A percentile compares a stretch with the other conserved stretches of the same genome.
Conservation (phyloP, 1,140 invertebrate species). For the Penaeus indicus region DNA sequence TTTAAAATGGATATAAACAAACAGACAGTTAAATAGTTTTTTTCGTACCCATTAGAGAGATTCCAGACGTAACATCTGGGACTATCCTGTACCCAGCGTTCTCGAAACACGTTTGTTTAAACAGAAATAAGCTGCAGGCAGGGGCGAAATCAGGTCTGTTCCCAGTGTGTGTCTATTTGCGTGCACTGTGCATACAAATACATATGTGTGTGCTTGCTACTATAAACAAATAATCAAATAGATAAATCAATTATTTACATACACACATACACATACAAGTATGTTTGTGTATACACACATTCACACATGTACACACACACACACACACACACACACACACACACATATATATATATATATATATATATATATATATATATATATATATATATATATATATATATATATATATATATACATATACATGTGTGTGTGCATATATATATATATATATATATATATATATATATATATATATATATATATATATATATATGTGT, state of each 20-base stretch:
- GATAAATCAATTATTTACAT: neutral
- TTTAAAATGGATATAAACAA: too few species aligned
- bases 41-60: too few species aligned
- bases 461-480: conserved; percentile 17
- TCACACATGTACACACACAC: neutral
- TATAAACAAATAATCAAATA: too few species aligned
- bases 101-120: too few species aligned
- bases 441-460: neutral
- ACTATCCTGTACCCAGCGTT: too few species aligned
- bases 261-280: neutral
- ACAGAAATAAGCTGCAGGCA: too few species aligned
- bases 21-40: too few species aligned
- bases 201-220: too few species aligned
- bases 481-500: conserved; percentile 9
- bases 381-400: conserved; percentile 8
- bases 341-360: neutral
- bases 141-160: too few species aligned
- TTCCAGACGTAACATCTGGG: too few species aligned
- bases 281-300: conserved; percentile 9
- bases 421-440: neutral
- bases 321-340: neutral
- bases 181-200: too few species aligned
- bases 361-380: conserved; percentile 11
- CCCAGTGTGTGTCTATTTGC: too few species aligned
- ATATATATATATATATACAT: neutral